Evolutionary conservation across 2,113 vertebrate genomes (phyloP).

Genomic region (Nanorana parkeri): DNA sequence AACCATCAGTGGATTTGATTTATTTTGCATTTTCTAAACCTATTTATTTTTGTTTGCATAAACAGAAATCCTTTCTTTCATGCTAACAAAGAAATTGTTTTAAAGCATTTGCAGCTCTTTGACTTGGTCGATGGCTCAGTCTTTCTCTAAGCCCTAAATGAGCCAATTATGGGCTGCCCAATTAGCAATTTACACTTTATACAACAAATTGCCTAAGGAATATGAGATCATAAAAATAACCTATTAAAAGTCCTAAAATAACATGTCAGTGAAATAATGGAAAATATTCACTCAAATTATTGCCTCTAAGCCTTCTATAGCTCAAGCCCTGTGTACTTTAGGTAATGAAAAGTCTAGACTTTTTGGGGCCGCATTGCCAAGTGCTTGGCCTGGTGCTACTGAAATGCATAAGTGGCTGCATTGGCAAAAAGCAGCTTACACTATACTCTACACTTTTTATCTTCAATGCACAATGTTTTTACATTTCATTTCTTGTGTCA

Average conservation of each 20-base stretch:
- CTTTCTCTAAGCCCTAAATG: not conserved
- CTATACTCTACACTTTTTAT: not conserved
- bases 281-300: conserved; percentile 37
- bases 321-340: conserved; percentile 46
- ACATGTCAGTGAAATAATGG: conserved; percentile 51
- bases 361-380: conserved; percentile 48
- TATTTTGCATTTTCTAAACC: no score
- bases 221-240: conserved; percentile 54
- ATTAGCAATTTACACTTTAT: conserved; percentile 43
- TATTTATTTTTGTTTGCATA: no score
- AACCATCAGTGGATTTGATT: no score
- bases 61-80: no score
- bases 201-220: conserved; percentile 45
- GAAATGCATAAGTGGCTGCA: conserved; percentile 23
- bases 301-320: conserved; percentile 21
- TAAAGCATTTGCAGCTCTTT: no score
- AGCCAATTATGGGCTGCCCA: conserved; percentile 15
- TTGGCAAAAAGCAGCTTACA: not conserved
- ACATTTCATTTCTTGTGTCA: not conserved
- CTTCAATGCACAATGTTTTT: not conserved
- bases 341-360: conserved; percentile 54
- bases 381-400: conserved; percentile 24
- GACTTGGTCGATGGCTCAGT: not conserved
- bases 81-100: no score
- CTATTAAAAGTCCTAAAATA: conserved; percentile 44